Conservation (phyloP, 2,113 vertebrate species). For the Eudyptes chrysolophus region DNA sequence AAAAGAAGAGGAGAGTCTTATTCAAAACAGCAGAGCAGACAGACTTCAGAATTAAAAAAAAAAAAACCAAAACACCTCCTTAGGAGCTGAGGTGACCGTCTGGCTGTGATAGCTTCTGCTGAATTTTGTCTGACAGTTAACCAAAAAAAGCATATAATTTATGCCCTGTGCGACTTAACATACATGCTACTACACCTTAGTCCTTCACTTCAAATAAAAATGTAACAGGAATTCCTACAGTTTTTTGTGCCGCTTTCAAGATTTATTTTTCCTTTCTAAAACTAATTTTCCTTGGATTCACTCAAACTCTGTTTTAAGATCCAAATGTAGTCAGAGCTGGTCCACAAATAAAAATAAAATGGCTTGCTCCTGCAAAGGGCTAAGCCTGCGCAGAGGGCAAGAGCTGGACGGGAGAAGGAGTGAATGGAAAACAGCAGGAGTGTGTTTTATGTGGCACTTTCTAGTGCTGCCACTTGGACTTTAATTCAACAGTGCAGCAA, state of each 20-base stretch:
- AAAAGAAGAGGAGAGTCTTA: background rate
- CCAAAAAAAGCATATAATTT: background rate
- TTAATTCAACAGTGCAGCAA: constrained; percentile 26
- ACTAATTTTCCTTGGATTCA: background rate
- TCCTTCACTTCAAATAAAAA: background rate
- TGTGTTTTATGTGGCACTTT: constrained; percentile 58
- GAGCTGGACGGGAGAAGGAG: background rate
- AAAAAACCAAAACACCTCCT: background rate
- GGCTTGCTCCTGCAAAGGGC: background rate
- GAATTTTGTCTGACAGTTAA: background rate
- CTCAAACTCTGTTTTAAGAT: background rate
- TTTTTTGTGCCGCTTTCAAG: background rate
- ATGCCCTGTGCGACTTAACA: background rate
- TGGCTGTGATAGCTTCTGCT: background rate
- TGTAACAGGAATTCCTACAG: background rate
- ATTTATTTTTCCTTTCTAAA: constrained; percentile 16
- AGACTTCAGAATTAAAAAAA: background rate
- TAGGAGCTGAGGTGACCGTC: background rate
- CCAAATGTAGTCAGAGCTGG: background rate
- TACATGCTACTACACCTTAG: background rate
- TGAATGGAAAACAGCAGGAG: constrained; percentile 42
- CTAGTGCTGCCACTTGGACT: constrained; percentile 50
- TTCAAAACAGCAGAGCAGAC: background rate
- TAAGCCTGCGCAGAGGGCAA: background rate
- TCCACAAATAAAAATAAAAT: background rate